A percentile compares a stretch with the other conserved stretches of the same genome.
phyloP scores from a whole-genome alignment of 2,113 vertebrate species.

The Ondatra zibethicus region DNA sequence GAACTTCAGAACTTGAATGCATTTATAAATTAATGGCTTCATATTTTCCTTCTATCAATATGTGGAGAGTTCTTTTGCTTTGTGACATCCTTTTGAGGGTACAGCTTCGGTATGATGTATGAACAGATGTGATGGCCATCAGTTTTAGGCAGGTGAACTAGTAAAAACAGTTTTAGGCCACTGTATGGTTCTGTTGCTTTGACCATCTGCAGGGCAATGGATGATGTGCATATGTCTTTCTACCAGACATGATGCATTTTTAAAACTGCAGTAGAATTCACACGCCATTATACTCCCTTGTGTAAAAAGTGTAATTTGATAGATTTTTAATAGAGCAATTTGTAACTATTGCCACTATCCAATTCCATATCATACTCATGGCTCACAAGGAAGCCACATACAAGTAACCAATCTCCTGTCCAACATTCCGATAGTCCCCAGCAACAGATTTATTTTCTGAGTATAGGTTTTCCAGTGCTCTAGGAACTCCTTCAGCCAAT shows the following conservation, averaged over 20 bases:
- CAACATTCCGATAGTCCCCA: rapidly evolving
- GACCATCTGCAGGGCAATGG: background rate
- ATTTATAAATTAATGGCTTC: background rate
- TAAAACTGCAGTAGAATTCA: background rate
- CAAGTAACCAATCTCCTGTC: background rate
- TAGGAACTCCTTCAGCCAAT: no score
- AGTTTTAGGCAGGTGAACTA: background rate
- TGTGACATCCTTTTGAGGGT: background rate
- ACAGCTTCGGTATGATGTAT: background rate
- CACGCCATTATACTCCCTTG: background rate
- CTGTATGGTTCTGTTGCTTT: background rate
- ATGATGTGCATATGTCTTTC: background rate
- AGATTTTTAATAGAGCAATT: background rate
- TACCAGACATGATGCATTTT: background rate
- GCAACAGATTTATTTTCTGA: background rate
- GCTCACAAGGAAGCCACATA: background rate
- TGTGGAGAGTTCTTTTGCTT: background rate
- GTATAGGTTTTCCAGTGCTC: background rate
- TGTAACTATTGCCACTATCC: background rate
- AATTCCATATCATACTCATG: background rate
- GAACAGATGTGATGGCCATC: background rate
- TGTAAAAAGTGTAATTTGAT: background rate
- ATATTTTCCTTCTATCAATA: background rate
- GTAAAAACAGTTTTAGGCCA: background rate
- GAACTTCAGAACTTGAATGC: background rate